Base-by-base conservation (phyloP, 2,797 vertebrate genomes). In the Ciconia nigra region DNA sequence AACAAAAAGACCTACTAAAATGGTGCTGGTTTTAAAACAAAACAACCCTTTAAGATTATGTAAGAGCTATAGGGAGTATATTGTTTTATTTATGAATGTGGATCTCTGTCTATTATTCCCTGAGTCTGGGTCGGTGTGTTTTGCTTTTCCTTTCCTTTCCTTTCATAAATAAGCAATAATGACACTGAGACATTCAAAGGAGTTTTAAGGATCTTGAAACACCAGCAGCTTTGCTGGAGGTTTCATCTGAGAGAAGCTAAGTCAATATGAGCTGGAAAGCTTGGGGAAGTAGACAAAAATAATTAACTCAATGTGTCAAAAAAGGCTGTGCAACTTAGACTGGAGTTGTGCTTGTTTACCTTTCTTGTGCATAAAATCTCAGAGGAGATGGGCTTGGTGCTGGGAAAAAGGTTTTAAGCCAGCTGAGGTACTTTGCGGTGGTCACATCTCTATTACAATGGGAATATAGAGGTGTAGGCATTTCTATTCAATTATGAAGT, bases 61-160 rank as follows among this genome's bases (percentile, higher is more conserved):
- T 80, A 76, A 84, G 57, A 97, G 83, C 91, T 96, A 90, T 95
- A 92, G 66, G 83, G 97, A 96, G 71, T 91, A 91, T 93, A 77
- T 91, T 86, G 86, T 90, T 96, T 98, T 97, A 94, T 98, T 96
- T 93, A 96, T 96, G 95, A 89, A 41, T 54, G 78, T 72, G 54
- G 58, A 86, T 91, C 72, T 93, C 85, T 89, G 39, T 81, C 82
- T 93, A n/a, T 96, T 94, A 72, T 87, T 97, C 96, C 54, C 47
- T 65, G 26, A 86, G 69, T 79, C 84, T 96, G 94, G 46, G 18
- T 77, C 2, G 4, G 37, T 94, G 76, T 96, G 51, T 78, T 97
- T 90, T 90, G 17, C 17, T 96, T 91, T 88, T 93, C 33, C n/a
- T 94, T 87, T 93, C 33, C n/a, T 94, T 87, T 89, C 82, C 88